Conservation (phyloP, 2,113 vertebrate species). For the Ceuthmochares aereus region DNA sequence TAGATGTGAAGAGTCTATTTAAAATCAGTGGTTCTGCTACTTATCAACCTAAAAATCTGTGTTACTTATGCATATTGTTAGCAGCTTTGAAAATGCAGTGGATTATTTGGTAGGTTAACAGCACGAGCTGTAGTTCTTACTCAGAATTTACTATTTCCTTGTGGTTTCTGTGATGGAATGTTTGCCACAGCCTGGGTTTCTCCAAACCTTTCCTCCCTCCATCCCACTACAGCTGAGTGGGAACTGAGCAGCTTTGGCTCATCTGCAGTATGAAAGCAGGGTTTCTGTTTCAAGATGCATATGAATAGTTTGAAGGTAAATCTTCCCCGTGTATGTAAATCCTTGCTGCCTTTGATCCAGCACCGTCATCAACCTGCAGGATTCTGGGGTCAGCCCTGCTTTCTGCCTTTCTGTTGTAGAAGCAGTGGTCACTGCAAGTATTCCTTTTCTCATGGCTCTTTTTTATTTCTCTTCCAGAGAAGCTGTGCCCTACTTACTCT, state of each 20-base stretch:
- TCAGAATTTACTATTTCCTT: not conserved
- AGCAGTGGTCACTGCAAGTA: constrained; percentile 10
- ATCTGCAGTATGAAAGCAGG: not conserved
- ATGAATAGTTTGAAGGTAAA: not conserved
- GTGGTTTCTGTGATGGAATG: not conserved
- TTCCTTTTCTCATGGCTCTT: not conserved
- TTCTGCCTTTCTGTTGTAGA: not conserved
- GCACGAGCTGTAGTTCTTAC: not conserved
- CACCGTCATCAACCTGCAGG: fast-evolving
- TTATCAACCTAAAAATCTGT: not conserved
- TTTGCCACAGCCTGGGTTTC: not conserved
- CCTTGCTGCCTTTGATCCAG: not conserved
- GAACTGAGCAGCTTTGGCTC: not conserved
- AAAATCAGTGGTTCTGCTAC: not conserved
- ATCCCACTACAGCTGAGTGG: not conserved
- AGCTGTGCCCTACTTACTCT: constrained; percentile 68
- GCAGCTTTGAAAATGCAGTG: not conserved
- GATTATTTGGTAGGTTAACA: not conserved
- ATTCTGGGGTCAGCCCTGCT: not conserved
- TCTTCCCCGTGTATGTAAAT: fast-evolving
- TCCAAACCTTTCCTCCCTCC: not conserved
- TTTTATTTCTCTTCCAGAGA: constrained; percentile 28
- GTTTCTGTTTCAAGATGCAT: not conserved
- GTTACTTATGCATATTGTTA: not conserved
- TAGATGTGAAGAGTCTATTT: not conserved